These are phyloP conservation scores for Eubasilissa regina DNA, from an alignment of 1,140 invertebrate genomes.

Conservation along the genomic window DNA sequence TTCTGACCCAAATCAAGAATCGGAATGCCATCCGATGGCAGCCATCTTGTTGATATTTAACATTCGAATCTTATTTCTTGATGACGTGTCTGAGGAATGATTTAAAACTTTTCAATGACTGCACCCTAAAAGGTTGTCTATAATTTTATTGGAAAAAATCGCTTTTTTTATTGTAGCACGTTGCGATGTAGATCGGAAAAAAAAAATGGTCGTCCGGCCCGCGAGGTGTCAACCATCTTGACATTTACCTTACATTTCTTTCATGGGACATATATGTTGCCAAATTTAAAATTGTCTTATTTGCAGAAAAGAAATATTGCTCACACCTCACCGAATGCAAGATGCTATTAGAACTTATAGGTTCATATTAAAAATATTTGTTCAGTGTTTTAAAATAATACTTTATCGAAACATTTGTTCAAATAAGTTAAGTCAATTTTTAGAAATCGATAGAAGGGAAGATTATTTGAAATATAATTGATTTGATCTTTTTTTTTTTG, in stretches of 20 bases:
- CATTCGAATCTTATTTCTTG: slow-evolving; percentile 48
- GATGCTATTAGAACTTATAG: too few relatives aligned
- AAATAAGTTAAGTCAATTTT: too few relatives aligned
- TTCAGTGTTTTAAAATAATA: too few relatives aligned
- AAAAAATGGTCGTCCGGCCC: slow-evolving; percentile 57
- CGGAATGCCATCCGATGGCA: slow-evolving; percentile 60
- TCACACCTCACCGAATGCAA: too few relatives aligned
- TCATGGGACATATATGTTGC: neutral
- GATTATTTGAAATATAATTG: too few relatives aligned
- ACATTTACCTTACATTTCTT: slow-evolving; percentile 51
- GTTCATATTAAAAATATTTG: too few relatives aligned
- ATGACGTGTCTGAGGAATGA: slow-evolving; percentile 46
- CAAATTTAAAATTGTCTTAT: slow-evolving; percentile 3
- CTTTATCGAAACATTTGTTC: too few relatives aligned
- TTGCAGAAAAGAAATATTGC: neutral
- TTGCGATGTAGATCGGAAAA: neutral
- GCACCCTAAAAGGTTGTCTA: neutral
- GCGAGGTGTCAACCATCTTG: slow-evolving; percentile 49
- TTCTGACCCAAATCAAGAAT: slow-evolving; percentile 42
- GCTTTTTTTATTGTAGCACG: too few relatives aligned
- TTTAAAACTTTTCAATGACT: slow-evolving; percentile 16
- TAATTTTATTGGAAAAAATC: neutral
- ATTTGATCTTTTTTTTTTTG: too few relatives aligned
- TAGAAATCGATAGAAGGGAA: too few relatives aligned
- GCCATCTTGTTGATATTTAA: slow-evolving; percentile 71